Percentiles rank a stretch among this genome's conserved stretches.
phyloP scores from a whole-genome alignment of 2,888 invertebrate genomes.

The Leptogaster cylindrica region DNA sequence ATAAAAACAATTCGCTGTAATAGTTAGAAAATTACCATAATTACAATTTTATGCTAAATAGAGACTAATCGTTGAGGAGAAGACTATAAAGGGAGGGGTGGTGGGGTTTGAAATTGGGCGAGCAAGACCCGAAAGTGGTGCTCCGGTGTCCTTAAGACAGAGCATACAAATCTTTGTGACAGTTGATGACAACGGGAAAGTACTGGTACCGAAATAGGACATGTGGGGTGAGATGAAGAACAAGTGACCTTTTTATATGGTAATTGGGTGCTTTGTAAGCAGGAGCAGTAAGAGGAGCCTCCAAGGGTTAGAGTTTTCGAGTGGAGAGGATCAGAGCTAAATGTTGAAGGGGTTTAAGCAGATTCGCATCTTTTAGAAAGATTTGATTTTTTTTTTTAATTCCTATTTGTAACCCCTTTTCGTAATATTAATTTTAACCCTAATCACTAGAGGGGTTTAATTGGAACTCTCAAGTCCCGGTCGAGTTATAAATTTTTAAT shows the following conservation, averaged over 20 bases:
- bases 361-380: background rate
- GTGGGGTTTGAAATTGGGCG: background rate
- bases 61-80: constrained; percentile 43
- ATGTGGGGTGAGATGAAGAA: constrained; percentile 25
- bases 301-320: constrained; percentile 22
- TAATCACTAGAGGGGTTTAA: too few species aligned
- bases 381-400: background rate
- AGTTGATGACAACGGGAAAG: constrained; percentile 42
- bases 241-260: constrained; percentile 42
- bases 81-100: constrained; percentile 39
- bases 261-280: constrained; percentile 44
- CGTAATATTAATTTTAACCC: background rate
- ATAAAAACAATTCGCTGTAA: constrained; percentile 44
- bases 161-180: constrained; percentile 34
- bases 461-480: too few species aligned
- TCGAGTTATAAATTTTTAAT: too few species aligned
- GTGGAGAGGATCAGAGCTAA: constrained; percentile 4
- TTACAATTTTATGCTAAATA: constrained; percentile 46
- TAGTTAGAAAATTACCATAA: constrained; percentile 45
- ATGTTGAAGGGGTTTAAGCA: constrained; percentile 3
- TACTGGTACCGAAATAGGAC: constrained; percentile 10
- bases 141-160: background rate
- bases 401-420: too few species aligned
- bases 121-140: background rate
- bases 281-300: constrained; percentile 22